Conservation (phyloP, 2,888 invertebrate species). For the Pseudolycoriella hygida region DNA sequence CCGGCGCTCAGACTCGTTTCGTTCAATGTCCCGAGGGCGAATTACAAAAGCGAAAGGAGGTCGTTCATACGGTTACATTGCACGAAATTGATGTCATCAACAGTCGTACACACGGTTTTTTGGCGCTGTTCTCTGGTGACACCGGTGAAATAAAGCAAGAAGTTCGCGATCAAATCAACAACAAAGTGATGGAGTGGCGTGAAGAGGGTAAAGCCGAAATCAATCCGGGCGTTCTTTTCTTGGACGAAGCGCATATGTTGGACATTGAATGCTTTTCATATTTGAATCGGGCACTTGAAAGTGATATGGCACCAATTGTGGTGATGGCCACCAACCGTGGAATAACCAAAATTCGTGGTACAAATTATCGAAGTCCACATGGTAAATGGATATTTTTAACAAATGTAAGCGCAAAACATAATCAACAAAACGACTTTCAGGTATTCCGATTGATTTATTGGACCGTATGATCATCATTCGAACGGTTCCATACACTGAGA, state of each 20-base stretch:
- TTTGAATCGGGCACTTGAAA: constrained; percentile 89
- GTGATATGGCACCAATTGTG: constrained; percentile 92
- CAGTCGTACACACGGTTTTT: constrained; percentile 90
- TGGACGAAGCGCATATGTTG: constrained; percentile 97
- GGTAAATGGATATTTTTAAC: constrained; percentile 94
- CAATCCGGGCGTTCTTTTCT: constrained; percentile 91
- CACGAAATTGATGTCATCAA: constrained; percentile 99
- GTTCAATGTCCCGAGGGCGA: constrained; percentile 98
- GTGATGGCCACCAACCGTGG: constrained; percentile 98
- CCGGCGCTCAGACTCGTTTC: constrained; percentile 72
- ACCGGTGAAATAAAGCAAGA: constrained; percentile 98
- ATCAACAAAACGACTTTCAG: too few relatives aligned
- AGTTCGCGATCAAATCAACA: constrained; percentile 94
- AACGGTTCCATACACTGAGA: constrained; percentile 72
- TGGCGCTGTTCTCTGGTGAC: constrained; percentile 96
- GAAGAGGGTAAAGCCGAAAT: constrained; percentile 99
- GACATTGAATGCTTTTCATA: constrained; percentile 99
- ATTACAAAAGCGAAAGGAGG: constrained; percentile 93
- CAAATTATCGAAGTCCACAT: constrained; percentile 85
- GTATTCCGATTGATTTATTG: constrained; percentile 90
- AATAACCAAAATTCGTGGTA: constrained; percentile 89
- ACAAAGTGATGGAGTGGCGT: constrained; percentile 94
- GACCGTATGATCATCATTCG: constrained; percentile 94
- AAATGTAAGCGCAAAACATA: too few relatives aligned
- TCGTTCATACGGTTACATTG: constrained; percentile 93